A percentile compares a stretch with the other conserved stretches of the same genome.
Evolutionary conservation across 1,140 invertebrate species (phyloP).

Genomic region (Drosophila bifasciata): DNA sequence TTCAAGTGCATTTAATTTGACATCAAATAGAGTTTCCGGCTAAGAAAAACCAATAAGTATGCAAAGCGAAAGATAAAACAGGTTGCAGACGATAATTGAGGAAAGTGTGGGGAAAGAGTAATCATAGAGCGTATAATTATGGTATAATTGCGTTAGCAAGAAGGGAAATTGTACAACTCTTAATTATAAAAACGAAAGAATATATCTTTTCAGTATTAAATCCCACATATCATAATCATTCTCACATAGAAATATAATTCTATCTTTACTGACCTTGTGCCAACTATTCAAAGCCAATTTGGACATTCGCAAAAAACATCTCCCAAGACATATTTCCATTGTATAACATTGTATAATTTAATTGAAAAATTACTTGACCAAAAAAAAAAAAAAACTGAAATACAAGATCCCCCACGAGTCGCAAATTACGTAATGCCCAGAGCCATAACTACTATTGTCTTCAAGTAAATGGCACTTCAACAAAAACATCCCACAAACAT

Average conservation of each 20-base stretch:
- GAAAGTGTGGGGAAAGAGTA: not conserved
- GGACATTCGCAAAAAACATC: constrained; percentile 4
- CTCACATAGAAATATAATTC: too few relatives aligned
- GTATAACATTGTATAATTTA: constrained; percentile 22
- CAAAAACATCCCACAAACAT: constrained; percentile 35
- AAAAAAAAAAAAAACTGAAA: constrained; percentile 21
- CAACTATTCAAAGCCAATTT: constrained; percentile 3
- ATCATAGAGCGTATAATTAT: not conserved
- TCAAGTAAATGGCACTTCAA: constrained; percentile 20
- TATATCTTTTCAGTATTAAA: too few relatives aligned
- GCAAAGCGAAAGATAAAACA: not conserved
- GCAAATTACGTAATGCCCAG: constrained; percentile 36
- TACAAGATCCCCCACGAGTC: constrained; percentile 24
- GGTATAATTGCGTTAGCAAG: not conserved
- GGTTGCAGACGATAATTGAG: too few relatives aligned
- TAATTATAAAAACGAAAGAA: too few relatives aligned
- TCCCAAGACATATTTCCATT: constrained; percentile 10
- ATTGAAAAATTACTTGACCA: constrained; percentile 53
- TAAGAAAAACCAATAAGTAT: not conserved
- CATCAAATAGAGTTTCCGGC: constrained; percentile 12
- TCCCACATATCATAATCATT: too few relatives aligned
- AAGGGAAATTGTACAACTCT: not conserved
- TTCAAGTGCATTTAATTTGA: constrained; percentile 12
- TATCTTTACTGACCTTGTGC: not conserved
- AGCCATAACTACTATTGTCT: constrained; percentile 34